Base-by-base conservation (phyloP, 2,113 vertebrate species). In the Lepisosteus osseus region DNA sequence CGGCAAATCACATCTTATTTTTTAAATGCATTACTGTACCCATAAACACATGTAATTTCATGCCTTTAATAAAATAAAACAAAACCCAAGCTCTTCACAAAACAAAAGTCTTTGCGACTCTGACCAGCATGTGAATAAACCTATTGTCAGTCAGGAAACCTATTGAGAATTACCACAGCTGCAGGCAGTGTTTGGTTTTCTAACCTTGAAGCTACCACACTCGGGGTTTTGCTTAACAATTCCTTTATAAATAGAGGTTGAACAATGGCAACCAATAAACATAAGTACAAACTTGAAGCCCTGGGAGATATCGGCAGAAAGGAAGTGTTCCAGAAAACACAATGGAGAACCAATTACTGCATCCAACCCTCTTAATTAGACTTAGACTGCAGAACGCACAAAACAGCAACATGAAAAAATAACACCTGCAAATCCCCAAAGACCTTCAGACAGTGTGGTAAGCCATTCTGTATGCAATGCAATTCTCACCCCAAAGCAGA, bases 61-160 rank as follows among this genome's bases (percentile, higher is more conserved):
- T 3, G 14, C 11, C 29, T 29, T 29, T 13, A 59, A 11, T n/a
- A 59, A 59, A 59, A 59, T 14, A n/a, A 59, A 59, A 59, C 5
- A 59, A 3, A 59, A 13, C 12, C 14, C 3, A 59, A 59, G 57
- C 12, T 15, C 57, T 6, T 6, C 3, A 15, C 12, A 15, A 13
- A 6, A n/a, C n/a, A 15, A 59, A 55, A 65, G 64, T 45, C 17
- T 9, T 54, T 45, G 45, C 44, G 14, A 6, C 65, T 17, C 54
- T 59, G 54, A 69, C 17, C 68, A 69, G 68, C 68, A 69, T 69
- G 68, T 57, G 59, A 56, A 69, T 69, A 69, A 69, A 42, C 11
- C 68, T 57, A 69, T 57, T 57, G 68, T 42, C 54, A 69, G 68
- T 69, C 54, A 69, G 40, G 44, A 56, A 69, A 56, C 9, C 54